Conservation (phyloP, 2,113 vertebrate genomes). For the Istiophorus platypterus region DNA sequence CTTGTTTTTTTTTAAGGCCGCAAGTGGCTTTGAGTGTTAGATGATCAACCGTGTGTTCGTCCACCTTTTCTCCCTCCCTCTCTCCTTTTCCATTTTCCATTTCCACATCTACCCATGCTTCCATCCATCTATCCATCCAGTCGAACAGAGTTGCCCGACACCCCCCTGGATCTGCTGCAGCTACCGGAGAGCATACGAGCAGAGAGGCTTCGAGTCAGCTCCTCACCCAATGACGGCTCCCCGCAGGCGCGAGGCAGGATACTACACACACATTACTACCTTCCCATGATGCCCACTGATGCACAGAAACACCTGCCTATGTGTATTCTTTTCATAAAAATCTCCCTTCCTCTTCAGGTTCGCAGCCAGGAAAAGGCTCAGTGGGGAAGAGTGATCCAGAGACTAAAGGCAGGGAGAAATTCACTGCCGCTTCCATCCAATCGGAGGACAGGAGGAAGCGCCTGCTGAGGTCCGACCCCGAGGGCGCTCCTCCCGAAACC, state of each 20-base stretch:
- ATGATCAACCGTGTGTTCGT: slow-evolving; percentile 57
- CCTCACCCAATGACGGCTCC: slow-evolving; percentile 72
- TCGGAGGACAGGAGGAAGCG: slow-evolving; percentile 83
- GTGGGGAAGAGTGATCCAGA: slow-evolving; percentile 72
- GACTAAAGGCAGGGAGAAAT: slow-evolving; percentile 79
- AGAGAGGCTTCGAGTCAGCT: slow-evolving; percentile 76
- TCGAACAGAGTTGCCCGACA: slow-evolving; percentile 86
- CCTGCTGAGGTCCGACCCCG: slow-evolving; percentile 74
- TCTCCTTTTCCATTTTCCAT: slow-evolving; percentile 17
- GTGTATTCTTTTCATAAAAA: slow-evolving; percentile 20
- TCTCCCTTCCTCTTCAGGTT: slow-evolving; percentile 53
- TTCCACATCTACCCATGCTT: slow-evolving; percentile 44
- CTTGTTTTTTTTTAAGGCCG: slow-evolving; percentile 31
- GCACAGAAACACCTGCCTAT: slow-evolving; percentile 12
- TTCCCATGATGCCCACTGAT: slow-evolving; percentile 24
- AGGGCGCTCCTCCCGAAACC: slow-evolving; percentile 77
- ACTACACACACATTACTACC: slow-evolving; percentile 1
- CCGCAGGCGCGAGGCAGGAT: slow-evolving; percentile 79
- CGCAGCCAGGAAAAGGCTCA: slow-evolving; percentile 71
- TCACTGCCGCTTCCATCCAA: slow-evolving; percentile 57
- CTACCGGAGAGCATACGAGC: slow-evolving; percentile 85
- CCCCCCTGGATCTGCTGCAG: slow-evolving; percentile 88
- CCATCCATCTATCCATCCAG: slow-evolving; percentile 78
- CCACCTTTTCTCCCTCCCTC: slow-evolving; percentile 36
- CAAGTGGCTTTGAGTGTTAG: slow-evolving; percentile 71